phyloP scores from a whole-genome alignment of 2,888 invertebrate genomes.

The Cataglyphis rosenhaueri region DNA sequence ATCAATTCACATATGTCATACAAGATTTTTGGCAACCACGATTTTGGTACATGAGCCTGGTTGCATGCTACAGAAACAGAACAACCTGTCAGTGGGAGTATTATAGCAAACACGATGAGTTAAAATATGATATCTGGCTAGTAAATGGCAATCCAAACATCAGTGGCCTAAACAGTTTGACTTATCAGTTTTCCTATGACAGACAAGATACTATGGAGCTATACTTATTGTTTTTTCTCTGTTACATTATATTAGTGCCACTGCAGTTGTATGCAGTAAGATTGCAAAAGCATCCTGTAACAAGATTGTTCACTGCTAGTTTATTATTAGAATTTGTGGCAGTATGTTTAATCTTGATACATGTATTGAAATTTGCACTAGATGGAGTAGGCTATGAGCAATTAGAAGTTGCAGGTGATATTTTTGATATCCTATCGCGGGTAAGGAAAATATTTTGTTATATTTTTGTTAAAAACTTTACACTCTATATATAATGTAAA shows the following conservation, averaged over 20 bases:
- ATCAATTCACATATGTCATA: constrained; percentile 98
- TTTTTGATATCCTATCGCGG: constrained; percentile 96
- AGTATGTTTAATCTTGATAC: constrained; percentile 94
- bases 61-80: constrained; percentile 94
- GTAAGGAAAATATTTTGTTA: constrained; percentile 85
- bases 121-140: constrained; percentile 97
- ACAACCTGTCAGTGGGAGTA: constrained; percentile 94
- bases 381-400: constrained; percentile 95
- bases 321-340: constrained; percentile 94
- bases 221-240: constrained; percentile 94
- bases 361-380: constrained; percentile 95
- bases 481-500: not conserved
- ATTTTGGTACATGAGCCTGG: constrained; percentile 98
- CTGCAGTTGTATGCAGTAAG: constrained; percentile 96
- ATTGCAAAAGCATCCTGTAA: constrained; percentile 96
- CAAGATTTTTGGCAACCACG: constrained; percentile 96
- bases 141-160: constrained; percentile 98
- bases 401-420: constrained; percentile 95
- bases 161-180: constrained; percentile 94
- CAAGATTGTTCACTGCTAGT: constrained; percentile 95
- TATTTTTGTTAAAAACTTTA: not conserved
- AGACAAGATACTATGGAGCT: constrained; percentile 96
- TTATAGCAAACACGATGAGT: constrained; percentile 87
- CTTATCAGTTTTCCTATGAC: constrained; percentile 99
- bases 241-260: constrained; percentile 94